Conservation (phyloP, 2,113 vertebrate species). For the Podilymbus podiceps region DNA sequence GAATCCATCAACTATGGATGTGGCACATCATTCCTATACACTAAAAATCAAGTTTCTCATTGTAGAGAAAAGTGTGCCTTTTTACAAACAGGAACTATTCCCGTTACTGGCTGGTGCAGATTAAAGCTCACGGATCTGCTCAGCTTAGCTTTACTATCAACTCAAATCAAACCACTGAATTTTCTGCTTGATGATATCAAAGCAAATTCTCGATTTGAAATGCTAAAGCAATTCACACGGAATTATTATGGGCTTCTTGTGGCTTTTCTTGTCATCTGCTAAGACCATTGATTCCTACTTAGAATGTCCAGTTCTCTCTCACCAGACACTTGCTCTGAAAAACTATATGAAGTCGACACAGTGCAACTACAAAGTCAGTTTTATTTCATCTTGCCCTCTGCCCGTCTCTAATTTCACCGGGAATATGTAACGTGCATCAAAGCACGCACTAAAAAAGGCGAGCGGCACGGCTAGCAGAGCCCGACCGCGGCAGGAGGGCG, state of each 20-base stretch:
- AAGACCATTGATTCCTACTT: background rate
- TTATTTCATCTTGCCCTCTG: background rate
- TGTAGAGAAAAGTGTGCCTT: background rate
- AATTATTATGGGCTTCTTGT: too few species aligned
- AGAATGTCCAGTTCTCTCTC: background rate
- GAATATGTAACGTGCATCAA: background rate
- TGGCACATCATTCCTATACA: background rate
- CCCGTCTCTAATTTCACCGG: background rate
- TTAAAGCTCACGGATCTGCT: background rate
- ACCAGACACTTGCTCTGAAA: background rate
- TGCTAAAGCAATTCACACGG: background rate
- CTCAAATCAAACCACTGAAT: background rate
- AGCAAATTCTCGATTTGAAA: background rate
- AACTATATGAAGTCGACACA: background rate
- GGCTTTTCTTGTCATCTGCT: background rate
- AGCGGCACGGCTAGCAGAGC: background rate
- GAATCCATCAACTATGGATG: background rate
- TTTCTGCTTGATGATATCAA: background rate
- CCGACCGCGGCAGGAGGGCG: background rate
- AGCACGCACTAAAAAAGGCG: background rate
- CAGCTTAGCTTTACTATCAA: background rate
- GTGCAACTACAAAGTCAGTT: background rate
- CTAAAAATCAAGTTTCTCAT: background rate
- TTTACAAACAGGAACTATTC: background rate
- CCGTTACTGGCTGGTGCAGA: background rate